Evolutionary conservation across 2,797 vertebrate genomes (phyloP), one percentile per base, ranked within the genome.

Genomic region (Propithecus deckenii): DNA sequence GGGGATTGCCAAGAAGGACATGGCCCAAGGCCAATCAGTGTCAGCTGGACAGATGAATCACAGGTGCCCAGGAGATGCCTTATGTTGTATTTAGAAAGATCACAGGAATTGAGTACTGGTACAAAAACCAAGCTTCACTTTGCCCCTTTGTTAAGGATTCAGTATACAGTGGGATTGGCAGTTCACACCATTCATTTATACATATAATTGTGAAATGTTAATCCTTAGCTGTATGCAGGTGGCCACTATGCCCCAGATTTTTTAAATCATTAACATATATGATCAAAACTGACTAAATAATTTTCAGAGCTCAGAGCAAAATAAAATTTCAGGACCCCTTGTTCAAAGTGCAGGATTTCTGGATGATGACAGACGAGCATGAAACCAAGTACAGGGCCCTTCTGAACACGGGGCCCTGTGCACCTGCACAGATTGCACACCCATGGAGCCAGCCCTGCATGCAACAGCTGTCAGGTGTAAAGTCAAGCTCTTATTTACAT

Each of bases 131-230:
- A 65, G 41, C 72, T 61, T 91, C 48, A 20, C 18, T 52, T 52
- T 91, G n/a, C 7, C 52, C 48, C 84, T 88, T 93, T 91, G n/a
- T 88, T 50, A 81, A 95, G 41, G 50, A 81, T 46, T 80, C 17
- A 25, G 17, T 12, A 1, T 86, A 46, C 48, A 10, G 12, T 67
- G 30, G 67, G 48, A 61, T 35, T 95, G 72, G 67, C 83, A 86
- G 17, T 75, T 91, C 67, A 76, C 10, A 14, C 32, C 32, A 1
- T 55, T 61, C 78, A 59, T 28, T 69, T 57, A 4, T 32, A 32
- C 63, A 43, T 48, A 35, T 28, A 25, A 7, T 15, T 69, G 59
- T 80, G 43, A 63, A 80, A 65, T 65, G n/a, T 91, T 76, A 59
- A 59, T 80, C 61, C 48, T 78, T 30, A 41, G 30, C 71, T 46